These are phyloP conservation scores for Tetragnatha montana DNA, from an alignment of 2,888 invertebrate genomes.

Conservation along the genomic window DNA sequence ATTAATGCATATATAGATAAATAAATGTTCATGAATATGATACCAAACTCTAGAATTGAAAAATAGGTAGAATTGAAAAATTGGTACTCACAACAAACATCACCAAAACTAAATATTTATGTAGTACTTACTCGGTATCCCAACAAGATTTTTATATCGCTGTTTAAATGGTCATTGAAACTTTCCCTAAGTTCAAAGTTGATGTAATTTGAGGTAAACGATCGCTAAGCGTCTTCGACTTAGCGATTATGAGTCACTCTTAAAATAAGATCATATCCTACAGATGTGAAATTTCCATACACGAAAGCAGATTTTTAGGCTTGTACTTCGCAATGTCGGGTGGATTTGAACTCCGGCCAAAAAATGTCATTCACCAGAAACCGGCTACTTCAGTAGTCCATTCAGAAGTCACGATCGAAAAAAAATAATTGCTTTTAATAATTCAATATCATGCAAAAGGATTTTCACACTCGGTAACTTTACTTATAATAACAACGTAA, in stretches of 20 bases:
- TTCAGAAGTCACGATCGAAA: conserved; percentile 25
- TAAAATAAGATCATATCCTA: conserved; percentile 55
- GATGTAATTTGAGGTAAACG: conserved; percentile 14
- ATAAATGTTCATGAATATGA: not conserved
- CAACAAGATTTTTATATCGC: not conserved
- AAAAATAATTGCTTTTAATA: conserved; percentile 20
- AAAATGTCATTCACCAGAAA: conserved; percentile 48
- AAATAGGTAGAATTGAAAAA: not conserved
- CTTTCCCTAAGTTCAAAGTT: not conserved
- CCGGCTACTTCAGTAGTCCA: conserved; percentile 50
- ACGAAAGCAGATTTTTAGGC: conserved; percentile 68
- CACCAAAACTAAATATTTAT: not conserved
- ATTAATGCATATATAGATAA: not conserved
- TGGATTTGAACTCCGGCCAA: conserved; percentile 60
- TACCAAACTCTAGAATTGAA: too few species aligned
- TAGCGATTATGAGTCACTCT: conserved; percentile 54
- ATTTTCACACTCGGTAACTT: conserved; percentile 32
- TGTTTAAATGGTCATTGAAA: conserved; percentile 45
- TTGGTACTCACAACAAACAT: not conserved
- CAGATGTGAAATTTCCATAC: conserved; percentile 49
- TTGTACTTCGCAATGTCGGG: conserved; percentile 56
- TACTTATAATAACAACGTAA: conserved; percentile 32
- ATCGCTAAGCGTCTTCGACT: conserved; percentile 58
- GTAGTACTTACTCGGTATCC: conserved; percentile 30
- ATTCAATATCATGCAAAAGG: conserved; percentile 19